Base-by-base conservation (phyloP, 92 coral and sea anemone species). In the Metridium senile region DNA sequence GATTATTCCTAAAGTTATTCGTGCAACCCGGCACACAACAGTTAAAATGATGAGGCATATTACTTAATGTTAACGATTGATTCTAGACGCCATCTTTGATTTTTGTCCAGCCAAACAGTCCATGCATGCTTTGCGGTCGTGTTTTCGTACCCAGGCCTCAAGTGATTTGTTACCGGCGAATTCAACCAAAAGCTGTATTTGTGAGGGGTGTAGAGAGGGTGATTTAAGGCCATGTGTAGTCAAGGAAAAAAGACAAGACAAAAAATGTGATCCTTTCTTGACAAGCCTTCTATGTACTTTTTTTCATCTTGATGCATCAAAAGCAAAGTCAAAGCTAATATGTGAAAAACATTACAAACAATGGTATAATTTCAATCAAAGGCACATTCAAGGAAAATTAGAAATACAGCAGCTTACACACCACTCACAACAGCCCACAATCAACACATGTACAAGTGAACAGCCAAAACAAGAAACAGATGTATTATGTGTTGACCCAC, bases 291-390 rank as follows among this genome's bases (percentile, higher is more conserved):
- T 69, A 13, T 69, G 74, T n/a, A 70, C 74, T 20, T 70, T 20
- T 10, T 70, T 39, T 39, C 74, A 70, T n/a, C 11, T 70, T 45
- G 49, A 70, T 31, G 17, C 19, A 2, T 9, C 53, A 27, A 39
- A 33, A 51, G 62, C 74, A 8, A 70, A 70, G 61, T 31, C 26
- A 10, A 4, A 28, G 1, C 35, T 33, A 1, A 69, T 45, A 70
- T 70, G 58, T 39, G 74, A 70, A 45, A 70, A 70, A 57, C 52
- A 70, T 26, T 70, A 70, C 59, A 70, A 20, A 19, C 9, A 70
- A 31, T 70, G 74, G 74, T 26, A 70, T 4, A 22, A 70, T 27
- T 70, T 70, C 20, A 58, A 70, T 39, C 30, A 33, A 13, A 26
- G 49, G 23, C 61, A 32, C 30, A 3, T 69, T 17, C 20, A 9